A percentile compares a stretch with the other conserved stretches of the same genome.
Conservation (phyloP, 23 tunicate species). For the Styela clava region DNA sequence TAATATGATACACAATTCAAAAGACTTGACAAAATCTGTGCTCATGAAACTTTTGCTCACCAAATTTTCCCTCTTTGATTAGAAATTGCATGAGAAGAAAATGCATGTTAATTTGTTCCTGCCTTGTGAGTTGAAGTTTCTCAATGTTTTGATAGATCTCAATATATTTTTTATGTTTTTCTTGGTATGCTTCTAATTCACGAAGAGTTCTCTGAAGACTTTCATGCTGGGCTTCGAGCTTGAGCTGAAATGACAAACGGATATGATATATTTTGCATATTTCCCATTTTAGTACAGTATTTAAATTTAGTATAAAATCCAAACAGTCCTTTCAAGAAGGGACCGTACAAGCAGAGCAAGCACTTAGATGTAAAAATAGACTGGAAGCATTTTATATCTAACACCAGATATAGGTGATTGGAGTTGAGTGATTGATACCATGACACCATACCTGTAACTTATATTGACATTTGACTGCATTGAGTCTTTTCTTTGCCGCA, state of each 20-base stretch:
- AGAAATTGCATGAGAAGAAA: constrained; percentile 46
- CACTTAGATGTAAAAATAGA: no score
- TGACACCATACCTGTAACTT: constrained; percentile 93
- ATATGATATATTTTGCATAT: no score
- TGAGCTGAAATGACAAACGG: constrained; percentile 48
- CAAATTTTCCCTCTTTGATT: constrained; percentile 76
- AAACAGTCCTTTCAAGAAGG: no score
- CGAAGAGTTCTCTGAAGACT: constrained; percentile 78
- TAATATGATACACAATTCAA: no score
- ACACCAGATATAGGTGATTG: no score
- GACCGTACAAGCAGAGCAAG: no score
- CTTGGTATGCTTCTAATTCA: constrained; percentile 76
- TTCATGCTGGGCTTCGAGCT: constrained; percentile 82
- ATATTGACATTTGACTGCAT: constrained; percentile 86
- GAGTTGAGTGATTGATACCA: no score
- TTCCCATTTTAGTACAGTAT: neutral
- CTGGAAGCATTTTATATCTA: no score
- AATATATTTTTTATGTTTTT: constrained; percentile 52
- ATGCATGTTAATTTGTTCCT: constrained; percentile 51
- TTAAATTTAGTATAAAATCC: no score
- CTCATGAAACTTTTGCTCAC: constrained; percentile 30
- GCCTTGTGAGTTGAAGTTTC: constrained; percentile 34
- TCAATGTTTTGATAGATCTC: constrained; percentile 37
- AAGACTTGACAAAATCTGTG: no score
- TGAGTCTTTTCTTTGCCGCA: constrained; percentile 48